Evolutionary conservation across 37 sponge, comb jelly and placozoan species (phyloP).

Genomic region (Oopsacas minuta): DNA sequence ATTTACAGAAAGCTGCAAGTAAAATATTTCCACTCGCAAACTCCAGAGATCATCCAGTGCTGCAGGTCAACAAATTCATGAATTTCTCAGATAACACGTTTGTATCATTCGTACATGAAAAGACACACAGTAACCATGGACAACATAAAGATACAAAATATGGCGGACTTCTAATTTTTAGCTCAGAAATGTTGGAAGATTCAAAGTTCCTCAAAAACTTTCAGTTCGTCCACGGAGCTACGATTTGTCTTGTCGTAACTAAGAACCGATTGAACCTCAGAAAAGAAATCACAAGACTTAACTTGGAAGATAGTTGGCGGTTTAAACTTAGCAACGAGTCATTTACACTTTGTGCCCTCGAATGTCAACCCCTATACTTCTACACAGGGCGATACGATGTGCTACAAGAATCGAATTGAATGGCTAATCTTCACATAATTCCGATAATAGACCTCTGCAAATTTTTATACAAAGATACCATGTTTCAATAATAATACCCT

Average conservation of each 20-base stretch:
- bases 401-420: background rate
- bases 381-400: slow-evolving; percentile 48
- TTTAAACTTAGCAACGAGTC: slow-evolving; percentile 72
- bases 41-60: slow-evolving; percentile 34
- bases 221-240: slow-evolving; percentile 59
- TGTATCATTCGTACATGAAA: slow-evolving; percentile 32
- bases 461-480: slow-evolving; percentile 1
- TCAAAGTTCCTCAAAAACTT: slow-evolving; percentile 39
- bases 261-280: slow-evolving; percentile 63
- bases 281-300: slow-evolving; percentile 72
- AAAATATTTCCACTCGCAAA: slow-evolving; percentile 49
- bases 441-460: background rate
- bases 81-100: slow-evolving; percentile 45
- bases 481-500: background rate
- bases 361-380: slow-evolving; percentile 66
- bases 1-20: slow-evolving; percentile 31
- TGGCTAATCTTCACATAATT: background rate
- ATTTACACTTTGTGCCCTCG: slow-evolving; percentile 60
- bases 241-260: slow-evolving; percentile 64
- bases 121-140: background rate
- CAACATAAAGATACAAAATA: slow-evolving; percentile 20
- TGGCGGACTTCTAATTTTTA: slow-evolving; percentile 70
- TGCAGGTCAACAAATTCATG: slow-evolving; percentile 55
- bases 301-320: slow-evolving; percentile 82
- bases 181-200: slow-evolving; percentile 49